Percentiles rank a stretch among this genome's conserved stretches.
phyloP scores from a whole-genome alignment of 2,888 invertebrate genomes.

The Fragum whitleyi region DNA sequence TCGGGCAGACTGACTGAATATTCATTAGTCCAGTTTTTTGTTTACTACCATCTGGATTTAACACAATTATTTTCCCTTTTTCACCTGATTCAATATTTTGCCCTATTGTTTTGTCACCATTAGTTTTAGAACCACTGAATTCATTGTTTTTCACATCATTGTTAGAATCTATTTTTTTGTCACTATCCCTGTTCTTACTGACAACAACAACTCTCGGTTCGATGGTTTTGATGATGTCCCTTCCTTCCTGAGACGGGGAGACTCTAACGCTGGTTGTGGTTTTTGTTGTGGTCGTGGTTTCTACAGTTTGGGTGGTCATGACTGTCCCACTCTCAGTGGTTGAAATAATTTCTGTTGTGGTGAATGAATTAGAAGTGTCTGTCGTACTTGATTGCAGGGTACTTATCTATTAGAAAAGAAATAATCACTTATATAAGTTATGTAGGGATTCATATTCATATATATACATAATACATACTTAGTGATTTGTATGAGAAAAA shows the following conservation, averaged over 20 bases:
- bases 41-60: constrained; percentile 54
- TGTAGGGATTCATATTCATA: too few species aligned
- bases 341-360: constrained; percentile 49
- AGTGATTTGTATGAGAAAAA: too few species aligned
- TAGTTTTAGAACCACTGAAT: constrained; percentile 25
- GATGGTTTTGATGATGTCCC: constrained; percentile 46
- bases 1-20: constrained; percentile 78
- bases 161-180: neutral
- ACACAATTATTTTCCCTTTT: constrained; percentile 55
- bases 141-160: neutral
- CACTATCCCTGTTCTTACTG: constrained; percentile 17
- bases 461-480: too few species aligned
- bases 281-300: constrained; percentile 71
- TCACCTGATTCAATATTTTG: constrained; percentile 20
- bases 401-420: neutral
- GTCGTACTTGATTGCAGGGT: constrained; percentile 9
- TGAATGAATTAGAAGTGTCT: constrained; percentile 21
- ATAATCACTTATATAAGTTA: too few species aligned
- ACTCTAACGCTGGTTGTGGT: constrained; percentile 54
- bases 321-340: constrained; percentile 53
- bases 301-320: constrained; percentile 55
- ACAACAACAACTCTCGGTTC: constrained; percentile 51
- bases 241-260: constrained; percentile 43
- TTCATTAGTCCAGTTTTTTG: constrained; percentile 76
- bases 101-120: constrained; percentile 20